Evolutionary conservation across 1,140 invertebrate species (phyloP).

Genomic region (Platyura marginata): DNA sequence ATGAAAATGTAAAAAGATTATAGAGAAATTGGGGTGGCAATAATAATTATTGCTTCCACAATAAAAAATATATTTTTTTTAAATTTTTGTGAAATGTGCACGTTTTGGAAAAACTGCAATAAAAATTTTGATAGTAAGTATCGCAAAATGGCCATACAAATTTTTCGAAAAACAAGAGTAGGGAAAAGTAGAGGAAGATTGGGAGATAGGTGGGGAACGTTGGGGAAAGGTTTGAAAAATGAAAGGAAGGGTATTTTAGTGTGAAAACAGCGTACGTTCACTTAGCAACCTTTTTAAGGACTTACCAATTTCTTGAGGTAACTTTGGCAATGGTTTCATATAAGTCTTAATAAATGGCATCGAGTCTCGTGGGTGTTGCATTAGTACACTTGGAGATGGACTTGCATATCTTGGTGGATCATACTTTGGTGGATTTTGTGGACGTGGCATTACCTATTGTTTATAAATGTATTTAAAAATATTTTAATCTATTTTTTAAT

Average conservation of each 20-base stretch:
- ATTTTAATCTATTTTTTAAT: constrained; percentile 1
- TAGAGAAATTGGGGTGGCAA: not conserved
- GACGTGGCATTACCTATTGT: constrained; percentile 20
- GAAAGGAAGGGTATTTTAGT: not conserved
- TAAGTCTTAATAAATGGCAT: constrained; percentile 25
- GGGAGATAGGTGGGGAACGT: too few species aligned
- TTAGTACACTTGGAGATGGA: constrained; percentile 28
- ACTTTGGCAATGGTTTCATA: constrained; percentile 36
- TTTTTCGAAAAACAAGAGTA: too few species aligned
- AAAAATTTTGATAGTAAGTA: too few species aligned
- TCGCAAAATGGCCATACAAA: not conserved
- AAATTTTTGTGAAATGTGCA: too few species aligned
- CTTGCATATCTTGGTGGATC: constrained; percentile 28
- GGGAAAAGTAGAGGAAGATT: too few species aligned
- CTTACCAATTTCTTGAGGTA: constrained; percentile 18
- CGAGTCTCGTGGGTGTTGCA: constrained; percentile 23
- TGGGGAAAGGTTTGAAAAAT: not conserved
- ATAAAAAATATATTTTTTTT: too few species aligned
- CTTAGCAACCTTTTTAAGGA: too few species aligned
- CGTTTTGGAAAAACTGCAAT: too few species aligned
- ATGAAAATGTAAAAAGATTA: constrained; percentile 28
- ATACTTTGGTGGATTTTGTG: constrained; percentile 22
- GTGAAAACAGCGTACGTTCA: too few species aligned
- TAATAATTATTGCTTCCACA: too few species aligned
- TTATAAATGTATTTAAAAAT: not conserved